Evolutionary conservation across 53 echinoderm and acorn worm genomes (phyloP).

Genomic region (Stichopus horrens): DNA sequence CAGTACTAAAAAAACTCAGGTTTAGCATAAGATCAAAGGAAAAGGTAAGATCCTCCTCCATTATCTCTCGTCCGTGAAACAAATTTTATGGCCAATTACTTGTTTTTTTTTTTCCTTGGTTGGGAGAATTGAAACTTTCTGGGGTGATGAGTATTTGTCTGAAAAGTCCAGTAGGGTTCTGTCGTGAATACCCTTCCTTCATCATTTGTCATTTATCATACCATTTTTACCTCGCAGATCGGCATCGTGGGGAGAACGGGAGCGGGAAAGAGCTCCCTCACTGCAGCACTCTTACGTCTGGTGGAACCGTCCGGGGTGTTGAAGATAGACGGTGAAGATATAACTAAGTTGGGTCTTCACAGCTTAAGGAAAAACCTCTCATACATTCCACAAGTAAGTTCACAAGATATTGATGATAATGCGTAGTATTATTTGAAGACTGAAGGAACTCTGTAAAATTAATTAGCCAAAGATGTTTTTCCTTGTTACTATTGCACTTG

Average conservation of each 20-base stretch:
- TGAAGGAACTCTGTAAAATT: too few relatives aligned
- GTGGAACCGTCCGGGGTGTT: constrained; percentile 66
- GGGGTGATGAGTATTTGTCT: too few relatives aligned
- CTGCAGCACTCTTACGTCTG: constrained; percentile 53
- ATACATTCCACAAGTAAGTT: constrained; percentile 75
- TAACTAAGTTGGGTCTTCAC: constrained; percentile 55
- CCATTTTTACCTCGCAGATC: constrained; percentile 45
- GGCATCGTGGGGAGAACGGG: constrained; percentile 77
- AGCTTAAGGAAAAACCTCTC: constrained; percentile 69
- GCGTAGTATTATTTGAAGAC: too few relatives aligned
- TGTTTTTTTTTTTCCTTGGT: too few relatives aligned
- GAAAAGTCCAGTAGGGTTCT: too few relatives aligned
- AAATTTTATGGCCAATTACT: too few relatives aligned
- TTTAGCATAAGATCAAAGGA: constrained; percentile 50
- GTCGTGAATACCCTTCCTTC: too few relatives aligned
- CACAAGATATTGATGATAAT: too few relatives aligned
- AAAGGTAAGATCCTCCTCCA: constrained; percentile 29
- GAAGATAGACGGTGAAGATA: constrained; percentile 70
- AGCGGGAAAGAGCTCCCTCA: constrained; percentile 77
- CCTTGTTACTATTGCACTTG: too few relatives aligned
- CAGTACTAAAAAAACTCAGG: constrained; percentile 39
- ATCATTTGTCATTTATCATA: not conserved
- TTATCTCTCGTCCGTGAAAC: too few relatives aligned
- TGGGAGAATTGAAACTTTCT: too few relatives aligned
- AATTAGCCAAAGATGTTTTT: too few relatives aligned